Base-by-base conservation (phyloP, 2,888 invertebrate genomes). In the Amblyjoppa fuscipennis region DNA sequence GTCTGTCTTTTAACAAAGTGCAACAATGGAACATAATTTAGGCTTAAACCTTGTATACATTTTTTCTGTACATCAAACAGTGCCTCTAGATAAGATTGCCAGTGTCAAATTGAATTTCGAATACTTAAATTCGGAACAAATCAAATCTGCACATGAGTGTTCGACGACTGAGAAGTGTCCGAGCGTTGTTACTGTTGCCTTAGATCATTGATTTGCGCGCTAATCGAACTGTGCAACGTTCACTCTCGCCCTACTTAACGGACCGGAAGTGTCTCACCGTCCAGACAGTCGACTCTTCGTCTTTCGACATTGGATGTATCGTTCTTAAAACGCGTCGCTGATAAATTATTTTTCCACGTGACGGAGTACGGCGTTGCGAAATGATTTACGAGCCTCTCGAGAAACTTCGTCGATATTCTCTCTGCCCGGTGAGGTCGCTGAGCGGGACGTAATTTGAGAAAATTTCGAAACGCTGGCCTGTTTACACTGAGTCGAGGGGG, bases 361-460 rank as follows among this genome's bases (percentile, higher is more conserved):
- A 59, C 31, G 49, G 34, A 31, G n/a, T 25, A n/a, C 6, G 61
- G 61, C 45, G 51, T 75, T 83, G 49, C 56, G 28, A 71, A 69
- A 76, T 80, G 75, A 84, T 84, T 80, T 84, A 84, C 75, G 70
- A 76, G 20, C 9, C 16, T 31, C 28, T n/a, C 70, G 70, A 74
- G 20, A 25, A 13, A 34, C 31, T 34, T 25, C 45, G 45, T 51
- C 41, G 53, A 71, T 13, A 31, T n/a, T 66, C 75, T 66, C 69
- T 38, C 45, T 49, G 16, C 11, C 41, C 45, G 45, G 45, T 51
- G 59, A 41, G 53, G 69, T 68, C 49, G 68, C 61, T 28, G 75
- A 16, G 28, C 45, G 51, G 61, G 28, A 59, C 49, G 68, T 28
- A 41, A 34, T 73, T 78, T 25, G 74, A 53, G 45, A 74, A 77